Percentiles rank a stretch among this genome's conserved stretches.
phyloP scores from a whole-genome alignment of 2,113 vertebrate species.

The Poeciliopsis retropinna region DNA sequence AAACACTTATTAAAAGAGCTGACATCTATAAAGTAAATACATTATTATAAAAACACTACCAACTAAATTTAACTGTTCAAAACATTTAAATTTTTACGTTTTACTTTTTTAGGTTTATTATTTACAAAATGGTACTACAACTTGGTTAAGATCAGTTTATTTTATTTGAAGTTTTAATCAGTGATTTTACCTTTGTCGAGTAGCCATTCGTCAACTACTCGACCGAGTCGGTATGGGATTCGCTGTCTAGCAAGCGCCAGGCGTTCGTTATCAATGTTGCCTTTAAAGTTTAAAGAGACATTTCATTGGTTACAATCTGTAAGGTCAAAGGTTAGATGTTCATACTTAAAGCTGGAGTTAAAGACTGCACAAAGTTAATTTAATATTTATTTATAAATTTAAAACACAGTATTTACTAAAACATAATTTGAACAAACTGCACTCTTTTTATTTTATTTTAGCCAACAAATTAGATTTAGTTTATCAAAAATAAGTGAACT shows the following conservation, averaged over 20 bases:
- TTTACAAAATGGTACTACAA: slow-evolving; percentile 90
- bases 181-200: slow-evolving; percentile 99
- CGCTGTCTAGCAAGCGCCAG: slow-evolving; percentile 99
- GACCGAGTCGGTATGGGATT: slow-evolving; percentile 99
- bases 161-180: slow-evolving; percentile 99
- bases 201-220: slow-evolving; percentile 99
- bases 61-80: slow-evolving; percentile 92
- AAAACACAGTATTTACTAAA: slow-evolving; percentile 89
- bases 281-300: slow-evolving; percentile 99
- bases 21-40: slow-evolving; percentile 90
- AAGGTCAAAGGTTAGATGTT: slow-evolving; percentile 99
- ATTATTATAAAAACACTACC: slow-evolving; percentile 95
- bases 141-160: slow-evolving; percentile 99
- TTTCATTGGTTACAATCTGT: slow-evolving; percentile 99
- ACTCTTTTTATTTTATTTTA: slow-evolving; percentile 98
- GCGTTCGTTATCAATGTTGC: slow-evolving; percentile 99
- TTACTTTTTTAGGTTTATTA: slow-evolving; percentile 94
- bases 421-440: slow-evolving; percentile 92
- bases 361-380: slow-evolving; percentile 91
- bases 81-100: slow-evolving; percentile 91
- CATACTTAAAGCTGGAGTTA: slow-evolving; percentile 97
- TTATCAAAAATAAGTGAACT: slow-evolving; percentile 90
- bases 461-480: slow-evolving; percentile 97
- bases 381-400: slow-evolving; percentile 91
- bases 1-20: slow-evolving; percentile 94